phyloP scores from a whole-genome alignment of 2,888 invertebrate genomes.

The Drosophila neotestacea region DNA sequence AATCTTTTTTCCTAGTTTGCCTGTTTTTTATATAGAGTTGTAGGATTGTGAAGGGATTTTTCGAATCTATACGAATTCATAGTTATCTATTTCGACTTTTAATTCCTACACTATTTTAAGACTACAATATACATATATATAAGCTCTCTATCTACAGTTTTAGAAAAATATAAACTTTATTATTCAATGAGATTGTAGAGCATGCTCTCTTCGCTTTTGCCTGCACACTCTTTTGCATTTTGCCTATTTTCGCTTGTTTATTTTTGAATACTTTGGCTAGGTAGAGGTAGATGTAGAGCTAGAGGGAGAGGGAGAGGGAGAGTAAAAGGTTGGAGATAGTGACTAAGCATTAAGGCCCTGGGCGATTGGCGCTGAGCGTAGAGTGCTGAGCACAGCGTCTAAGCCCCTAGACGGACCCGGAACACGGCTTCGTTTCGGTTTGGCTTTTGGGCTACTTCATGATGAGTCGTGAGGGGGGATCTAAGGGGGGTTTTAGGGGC shows the following conservation, averaged over 20 bases:
- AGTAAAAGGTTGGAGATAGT: conserved; percentile 6
- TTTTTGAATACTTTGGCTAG: conserved; percentile 33
- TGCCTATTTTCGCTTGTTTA: conserved; percentile 30
- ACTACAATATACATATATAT: too few relatives aligned
- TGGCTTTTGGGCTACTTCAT: conserved; percentile 21
- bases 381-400: conserved; percentile 36
- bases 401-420: conserved; percentile 39
- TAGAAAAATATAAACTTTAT: not conserved
- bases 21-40: too few relatives aligned
- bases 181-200: not conserved
- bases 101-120: too few relatives aligned
- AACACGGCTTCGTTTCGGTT: conserved; percentile 30
- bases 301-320: not conserved
- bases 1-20: too few relatives aligned
- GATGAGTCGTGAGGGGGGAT: not conserved
- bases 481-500: not conserved
- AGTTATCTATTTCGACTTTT: too few relatives aligned
- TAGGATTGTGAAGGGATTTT: too few relatives aligned
- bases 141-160: too few relatives aligned
- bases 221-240: conserved; percentile 1
- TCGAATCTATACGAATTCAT: too few relatives aligned
- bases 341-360: conserved; percentile 43
- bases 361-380: conserved; percentile 9
- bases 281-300: not conserved
- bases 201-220: conserved; percentile 4